These are phyloP conservation scores for Limnephilus marmoratus DNA, from an alignment of 2,888 invertebrate species.

Conservation along the genomic window DNA sequence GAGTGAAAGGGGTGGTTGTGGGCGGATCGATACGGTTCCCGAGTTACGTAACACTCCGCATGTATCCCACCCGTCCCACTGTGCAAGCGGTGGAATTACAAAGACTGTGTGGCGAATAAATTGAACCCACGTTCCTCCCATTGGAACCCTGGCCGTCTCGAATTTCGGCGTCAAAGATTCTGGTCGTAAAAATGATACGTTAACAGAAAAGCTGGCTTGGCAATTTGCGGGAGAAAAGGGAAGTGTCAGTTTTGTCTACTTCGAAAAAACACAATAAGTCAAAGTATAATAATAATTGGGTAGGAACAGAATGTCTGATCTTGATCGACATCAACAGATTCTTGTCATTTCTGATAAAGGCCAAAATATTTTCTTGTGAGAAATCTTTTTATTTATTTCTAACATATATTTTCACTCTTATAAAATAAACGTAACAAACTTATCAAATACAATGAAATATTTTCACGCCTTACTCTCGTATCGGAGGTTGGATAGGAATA, in stretches of 20 bases:
- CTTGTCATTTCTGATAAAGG: too few relatives aligned
- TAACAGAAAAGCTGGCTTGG: neutral
- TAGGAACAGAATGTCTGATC: neutral
- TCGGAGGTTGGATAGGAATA: neutral
- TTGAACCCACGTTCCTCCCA: neutral
- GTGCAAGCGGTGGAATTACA: neutral
- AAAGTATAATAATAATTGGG: neutral
- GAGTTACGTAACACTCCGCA: slow-evolving; percentile 43
- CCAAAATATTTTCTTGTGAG: too few relatives aligned
- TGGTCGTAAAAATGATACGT: neutral
- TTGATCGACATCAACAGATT: too few relatives aligned
- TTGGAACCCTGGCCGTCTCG: neutral
- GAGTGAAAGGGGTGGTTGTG: neutral
- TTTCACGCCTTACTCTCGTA: neutral
- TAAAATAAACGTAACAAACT: neutral
- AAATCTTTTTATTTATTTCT: neutral
- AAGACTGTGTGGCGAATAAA: neutral
- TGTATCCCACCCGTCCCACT: slow-evolving; percentile 27
- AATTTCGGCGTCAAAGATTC: neutral
- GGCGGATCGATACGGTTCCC: slow-evolving; percentile 48
- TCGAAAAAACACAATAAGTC: neutral
- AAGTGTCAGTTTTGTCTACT: neutral
- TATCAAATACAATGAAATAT: neutral
- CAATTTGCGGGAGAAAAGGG: neutral
- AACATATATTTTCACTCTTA: neutral